phyloP scores from a whole-genome alignment of 2,888 invertebrate species.

The Sympetrum striolatum region DNA sequence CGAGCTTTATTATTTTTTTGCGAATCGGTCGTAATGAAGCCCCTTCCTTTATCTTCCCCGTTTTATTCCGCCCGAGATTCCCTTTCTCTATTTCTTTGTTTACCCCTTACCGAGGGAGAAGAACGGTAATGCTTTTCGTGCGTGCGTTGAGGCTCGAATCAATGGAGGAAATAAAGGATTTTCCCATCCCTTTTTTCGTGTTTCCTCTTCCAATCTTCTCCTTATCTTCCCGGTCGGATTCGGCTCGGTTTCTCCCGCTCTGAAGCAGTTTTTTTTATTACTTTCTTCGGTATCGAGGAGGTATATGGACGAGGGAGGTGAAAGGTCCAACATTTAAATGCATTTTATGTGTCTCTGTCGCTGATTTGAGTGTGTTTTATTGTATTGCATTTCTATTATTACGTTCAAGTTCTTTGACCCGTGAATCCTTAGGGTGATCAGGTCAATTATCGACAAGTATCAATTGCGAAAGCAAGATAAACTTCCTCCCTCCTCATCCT shows the following conservation, averaged over 20 bases:
- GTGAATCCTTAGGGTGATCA: no score
- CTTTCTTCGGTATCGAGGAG: no score
- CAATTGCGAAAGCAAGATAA: no score
- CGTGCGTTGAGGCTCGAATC: neutral
- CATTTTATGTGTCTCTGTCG: no score
- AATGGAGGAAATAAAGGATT: neutral
- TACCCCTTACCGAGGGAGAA: neutral
- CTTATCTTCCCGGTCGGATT: neutral
- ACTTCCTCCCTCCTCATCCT: no score
- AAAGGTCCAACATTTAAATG: no score
- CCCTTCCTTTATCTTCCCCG: neutral
- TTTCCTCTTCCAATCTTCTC: neutral
- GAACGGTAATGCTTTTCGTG: neutral
- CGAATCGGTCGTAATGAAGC: neutral
- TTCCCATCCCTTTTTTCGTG: neutral
- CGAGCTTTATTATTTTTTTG: neutral
- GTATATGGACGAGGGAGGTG: no score
- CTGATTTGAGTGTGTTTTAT: no score
- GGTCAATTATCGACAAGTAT: no score
- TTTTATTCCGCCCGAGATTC: neutral
- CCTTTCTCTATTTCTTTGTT: neutral
- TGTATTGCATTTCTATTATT: no score
- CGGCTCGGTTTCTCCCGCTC: neutral
- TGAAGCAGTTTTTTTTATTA: no score
- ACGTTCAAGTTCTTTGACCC: no score